phyloP scores from a whole-genome alignment of 2,113 vertebrate genomes.

The Siphamia tubifer region DNA sequence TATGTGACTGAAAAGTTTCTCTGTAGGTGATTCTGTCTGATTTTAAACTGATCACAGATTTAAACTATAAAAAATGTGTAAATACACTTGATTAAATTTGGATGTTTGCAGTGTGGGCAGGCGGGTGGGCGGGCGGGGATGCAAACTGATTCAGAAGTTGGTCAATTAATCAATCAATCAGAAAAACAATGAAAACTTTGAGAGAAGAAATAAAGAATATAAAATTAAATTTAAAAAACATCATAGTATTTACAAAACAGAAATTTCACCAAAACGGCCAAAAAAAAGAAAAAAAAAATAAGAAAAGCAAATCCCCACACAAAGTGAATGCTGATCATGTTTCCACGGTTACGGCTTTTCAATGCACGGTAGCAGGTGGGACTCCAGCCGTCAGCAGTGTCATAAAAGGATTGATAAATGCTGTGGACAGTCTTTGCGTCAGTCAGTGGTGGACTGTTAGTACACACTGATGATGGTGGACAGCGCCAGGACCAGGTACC shows the following conservation, averaged over 20 bases:
- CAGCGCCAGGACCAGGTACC: slow-evolving; percentile 92
- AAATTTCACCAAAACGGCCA: slow-evolving; percentile 83
- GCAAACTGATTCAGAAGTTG: slow-evolving; percentile 92
- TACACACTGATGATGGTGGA: slow-evolving; percentile 93
- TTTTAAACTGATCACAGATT: too few relatives aligned
- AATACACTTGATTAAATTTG: too few relatives aligned
- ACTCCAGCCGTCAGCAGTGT: slow-evolving; percentile 90
- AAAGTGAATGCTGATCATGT: slow-evolving; percentile 89
- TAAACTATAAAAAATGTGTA: too few relatives aligned
- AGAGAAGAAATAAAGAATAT: slow-evolving; percentile 57
- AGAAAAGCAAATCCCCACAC: slow-evolving; percentile 75
- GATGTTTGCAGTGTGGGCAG: too few relatives aligned
- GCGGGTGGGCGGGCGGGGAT: slow-evolving; percentile 34
- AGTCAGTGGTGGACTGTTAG: slow-evolving; percentile 87
- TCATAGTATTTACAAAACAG: slow-evolving; percentile 97
- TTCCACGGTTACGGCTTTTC: slow-evolving; percentile 87
- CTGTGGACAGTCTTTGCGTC: slow-evolving; percentile 93
- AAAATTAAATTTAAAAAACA: slow-evolving; percentile 83
- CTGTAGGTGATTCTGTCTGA: too few relatives aligned
- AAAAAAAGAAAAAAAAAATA: slow-evolving; percentile 13
- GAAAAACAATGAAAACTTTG: slow-evolving; percentile 10
- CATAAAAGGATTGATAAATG: slow-evolving; percentile 89
- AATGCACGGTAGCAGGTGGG: slow-evolving; percentile 92
- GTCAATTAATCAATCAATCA: slow-evolving; percentile 83
- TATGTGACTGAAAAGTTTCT: too few relatives aligned